Evolutionary conservation across 2,888 invertebrate species (phyloP).

Genomic region (Lepidochitona cinerea): DNA sequence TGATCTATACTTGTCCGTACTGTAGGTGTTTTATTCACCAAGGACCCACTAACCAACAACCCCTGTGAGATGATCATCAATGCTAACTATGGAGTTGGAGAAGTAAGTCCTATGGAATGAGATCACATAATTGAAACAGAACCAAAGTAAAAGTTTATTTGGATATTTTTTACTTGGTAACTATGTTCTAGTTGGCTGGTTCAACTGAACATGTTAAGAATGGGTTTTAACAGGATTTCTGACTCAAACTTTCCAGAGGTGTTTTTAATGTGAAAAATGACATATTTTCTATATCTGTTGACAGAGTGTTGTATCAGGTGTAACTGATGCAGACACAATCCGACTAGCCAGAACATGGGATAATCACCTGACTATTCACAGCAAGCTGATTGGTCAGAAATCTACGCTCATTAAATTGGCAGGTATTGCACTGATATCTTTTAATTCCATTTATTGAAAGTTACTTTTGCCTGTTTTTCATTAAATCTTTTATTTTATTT

Average conservation of each 20-base stretch:
- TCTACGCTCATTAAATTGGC: conserved; percentile 73
- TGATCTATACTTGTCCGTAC: no score
- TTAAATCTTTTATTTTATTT: not conserved
- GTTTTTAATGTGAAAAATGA: no score
- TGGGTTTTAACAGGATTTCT: no score
- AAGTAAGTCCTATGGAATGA: conserved; percentile 74
- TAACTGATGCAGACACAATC: conserved; percentile 83
- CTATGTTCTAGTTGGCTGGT: no score
- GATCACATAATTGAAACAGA: no score
- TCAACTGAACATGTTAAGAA: not conserved
- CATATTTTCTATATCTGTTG: conserved; percentile 32
- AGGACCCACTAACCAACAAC: conserved; percentile 82
- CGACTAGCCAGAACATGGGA: conserved; percentile 74
- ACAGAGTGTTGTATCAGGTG: conserved; percentile 85
- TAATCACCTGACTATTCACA: conserved; percentile 72
- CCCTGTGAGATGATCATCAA: conserved; percentile 80
- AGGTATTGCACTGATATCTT: conserved; percentile 46
- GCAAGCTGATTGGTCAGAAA: conserved; percentile 71
- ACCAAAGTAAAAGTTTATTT: no score
- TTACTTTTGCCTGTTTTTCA: no score
- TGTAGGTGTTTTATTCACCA: conserved; percentile 85
- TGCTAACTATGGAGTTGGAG: conserved; percentile 87
- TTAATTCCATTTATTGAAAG: no score
- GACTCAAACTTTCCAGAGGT: no score
- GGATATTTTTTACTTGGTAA: no score